Evolutionary conservation across 2,888 invertebrate genomes (phyloP).

Genomic region (Norana najaformis): DNA sequence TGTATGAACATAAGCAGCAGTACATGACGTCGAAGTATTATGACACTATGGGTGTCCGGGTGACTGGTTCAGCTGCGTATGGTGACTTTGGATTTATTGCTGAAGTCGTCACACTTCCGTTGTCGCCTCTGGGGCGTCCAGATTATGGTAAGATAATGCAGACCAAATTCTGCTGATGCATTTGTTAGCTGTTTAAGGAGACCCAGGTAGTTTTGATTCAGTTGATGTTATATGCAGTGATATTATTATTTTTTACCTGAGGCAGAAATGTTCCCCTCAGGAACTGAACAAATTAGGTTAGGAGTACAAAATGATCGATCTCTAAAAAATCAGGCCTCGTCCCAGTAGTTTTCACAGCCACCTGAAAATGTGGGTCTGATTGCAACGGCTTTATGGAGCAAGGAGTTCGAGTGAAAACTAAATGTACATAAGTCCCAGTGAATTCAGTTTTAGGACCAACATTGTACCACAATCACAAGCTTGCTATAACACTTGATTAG

Average conservation of each 20-base stretch:
- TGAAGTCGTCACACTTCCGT: slow-evolving; percentile 88
- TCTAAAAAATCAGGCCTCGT: too few species aligned
- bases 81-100: slow-evolving; percentile 91
- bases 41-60: slow-evolving; percentile 75
- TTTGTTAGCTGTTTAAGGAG: background rate
- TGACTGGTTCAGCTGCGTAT: slow-evolving; percentile 93
- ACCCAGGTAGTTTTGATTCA: background rate
- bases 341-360: too few species aligned
- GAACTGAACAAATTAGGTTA: too few species aligned
- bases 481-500: background rate
- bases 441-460: background rate
- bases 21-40: slow-evolving; percentile 29
- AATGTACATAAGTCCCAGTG: background rate
- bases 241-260: too few species aligned
- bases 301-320: too few species aligned
- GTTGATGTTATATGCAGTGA: background rate
- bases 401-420: too few species aligned
- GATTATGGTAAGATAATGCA: slow-evolving; percentile 32
- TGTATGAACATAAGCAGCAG: slow-evolving; percentile 41
- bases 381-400: too few species aligned
- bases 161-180: background rate
- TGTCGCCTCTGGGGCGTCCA: slow-evolving; percentile 45
- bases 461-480: background rate
- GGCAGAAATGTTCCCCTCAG: too few species aligned
- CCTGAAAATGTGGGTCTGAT: too few species aligned